Evolutionary conservation across 2,888 invertebrate species (phyloP), one percentile per base, ranked within the genome.

Genomic region (Notodonta ziczac): DNA sequence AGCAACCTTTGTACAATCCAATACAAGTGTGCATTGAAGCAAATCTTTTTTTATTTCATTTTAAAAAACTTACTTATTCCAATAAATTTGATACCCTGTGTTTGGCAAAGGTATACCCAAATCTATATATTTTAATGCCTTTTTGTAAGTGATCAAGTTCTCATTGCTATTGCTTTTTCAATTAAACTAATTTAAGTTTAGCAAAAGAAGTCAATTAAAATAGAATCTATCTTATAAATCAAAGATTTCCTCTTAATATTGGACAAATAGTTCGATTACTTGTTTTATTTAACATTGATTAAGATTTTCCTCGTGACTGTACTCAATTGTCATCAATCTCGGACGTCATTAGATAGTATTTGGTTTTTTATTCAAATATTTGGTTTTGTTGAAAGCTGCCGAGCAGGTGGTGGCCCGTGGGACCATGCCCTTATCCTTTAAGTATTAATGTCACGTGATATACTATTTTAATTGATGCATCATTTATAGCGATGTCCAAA

Each of bases 281-380:
- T 13, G 1, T 44, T 44, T 44, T 9, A 3, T 44, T 13, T 46
- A 13, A 13, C 0, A 9, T 46, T 46, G 44, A 5, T 6, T 9
- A 16, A 10, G 9, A 7, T 32, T 52, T 60, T 63, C 64, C 54
- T 6, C 53, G 53, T 63, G 54, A 62, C 62, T 69, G 74, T 77
- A 69, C 69, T 66, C 66, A 68, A 69, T 74, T 75, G 76, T 80
- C 80, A 85, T 85, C 84, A 81, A 84, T 84, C 81, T 81, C 70
- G 65, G 60, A 68, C 72, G 82, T 82, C 83, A 82, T 81, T 78
- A 76, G 74, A 77, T 70, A 70, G 73, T 81, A 78, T 83, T 81
- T 80, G 72, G 59, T 79, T 82, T 83, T 82, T 82, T 79, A 73
- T 76, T 77, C 69, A 77, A 83, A 83, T 84, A 81, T 85, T 85